A percentile compares a stretch with the other conserved stretches of the same genome.
phyloP scores from a whole-genome alignment of 1,140 invertebrate species.

The Meteorus sp. region DNA sequence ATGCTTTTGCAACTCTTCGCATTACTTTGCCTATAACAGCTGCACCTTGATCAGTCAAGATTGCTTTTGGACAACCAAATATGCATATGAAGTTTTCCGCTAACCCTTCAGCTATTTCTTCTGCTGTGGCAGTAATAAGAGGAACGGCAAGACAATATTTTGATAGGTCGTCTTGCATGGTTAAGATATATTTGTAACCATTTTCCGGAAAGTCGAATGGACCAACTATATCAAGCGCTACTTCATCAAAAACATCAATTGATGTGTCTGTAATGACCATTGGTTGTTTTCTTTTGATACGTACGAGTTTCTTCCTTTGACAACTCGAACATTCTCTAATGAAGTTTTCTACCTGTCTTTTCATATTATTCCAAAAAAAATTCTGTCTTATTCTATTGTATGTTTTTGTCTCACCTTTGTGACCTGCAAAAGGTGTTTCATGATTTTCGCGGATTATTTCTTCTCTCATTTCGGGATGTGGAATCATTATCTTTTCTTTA shows the following conservation, averaged over 20 bases:
- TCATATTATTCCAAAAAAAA: constrained; percentile 12
- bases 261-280: constrained; percentile 18
- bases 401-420: background rate
- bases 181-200: constrained; percentile 22
- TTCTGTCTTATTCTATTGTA: background rate
- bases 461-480: background rate
- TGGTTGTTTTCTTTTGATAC: constrained; percentile 10
- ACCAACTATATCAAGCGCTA: background rate
- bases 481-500: constrained; percentile 3
- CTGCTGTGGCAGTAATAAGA: constrained; percentile 28
- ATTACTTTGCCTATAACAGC: constrained; percentile 34
- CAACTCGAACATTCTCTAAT: constrained; percentile 5
- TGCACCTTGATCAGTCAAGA: constrained; percentile 38
- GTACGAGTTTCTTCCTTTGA: background rate
- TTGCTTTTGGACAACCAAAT: constrained; percentile 35
- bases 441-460: constrained; percentile 2
- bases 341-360: background rate
- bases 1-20: constrained; percentile 30
- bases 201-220: background rate
- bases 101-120: constrained; percentile 32
- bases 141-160: constrained; percentile 34
- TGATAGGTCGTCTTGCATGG: constrained; percentile 37
- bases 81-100: background rate
- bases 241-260: constrained; percentile 29
- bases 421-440: background rate